These are phyloP conservation scores for Psephotus haematonotus DNA, from an alignment of 2,113 vertebrate species.

Conservation along the genomic window DNA sequence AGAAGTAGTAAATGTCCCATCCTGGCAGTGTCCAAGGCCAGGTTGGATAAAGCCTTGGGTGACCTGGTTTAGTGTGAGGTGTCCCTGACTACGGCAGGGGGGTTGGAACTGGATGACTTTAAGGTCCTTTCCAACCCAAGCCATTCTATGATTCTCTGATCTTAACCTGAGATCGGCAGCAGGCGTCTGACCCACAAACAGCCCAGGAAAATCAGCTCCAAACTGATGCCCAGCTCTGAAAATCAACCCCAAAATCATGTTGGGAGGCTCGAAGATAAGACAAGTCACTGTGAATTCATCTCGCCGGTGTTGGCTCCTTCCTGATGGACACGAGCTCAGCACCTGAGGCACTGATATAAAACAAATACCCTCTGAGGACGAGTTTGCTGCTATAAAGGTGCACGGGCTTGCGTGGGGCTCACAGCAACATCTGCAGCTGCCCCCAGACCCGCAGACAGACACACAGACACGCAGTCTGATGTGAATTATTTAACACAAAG, in stretches of 20 bases:
- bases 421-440: constrained; percentile 84
- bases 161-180: neutral
- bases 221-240: neutral
- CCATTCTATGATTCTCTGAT: neutral
- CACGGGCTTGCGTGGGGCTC: neutral
- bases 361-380: neutral
- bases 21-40: neutral
- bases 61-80: too few relatives aligned
- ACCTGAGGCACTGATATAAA: neutral
- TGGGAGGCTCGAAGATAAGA: rapidly evolving
- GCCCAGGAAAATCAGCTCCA: neutral
- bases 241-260: rapidly evolving
- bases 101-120: neutral
- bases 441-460: constrained; percentile 76
- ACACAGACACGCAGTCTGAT: constrained; percentile 69
- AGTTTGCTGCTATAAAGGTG: neutral
- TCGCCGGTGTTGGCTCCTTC: rapidly evolving
- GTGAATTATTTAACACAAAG: constrained; percentile 90
- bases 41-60: neutral
- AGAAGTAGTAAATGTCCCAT: neutral
- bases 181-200: neutral
- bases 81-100: neutral
- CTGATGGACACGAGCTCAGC: neutral
- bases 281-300: rapidly evolving
- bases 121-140: neutral